Base-by-base conservation (phyloP, 1,140 invertebrate genomes). In the Whitmania pigra region DNA sequence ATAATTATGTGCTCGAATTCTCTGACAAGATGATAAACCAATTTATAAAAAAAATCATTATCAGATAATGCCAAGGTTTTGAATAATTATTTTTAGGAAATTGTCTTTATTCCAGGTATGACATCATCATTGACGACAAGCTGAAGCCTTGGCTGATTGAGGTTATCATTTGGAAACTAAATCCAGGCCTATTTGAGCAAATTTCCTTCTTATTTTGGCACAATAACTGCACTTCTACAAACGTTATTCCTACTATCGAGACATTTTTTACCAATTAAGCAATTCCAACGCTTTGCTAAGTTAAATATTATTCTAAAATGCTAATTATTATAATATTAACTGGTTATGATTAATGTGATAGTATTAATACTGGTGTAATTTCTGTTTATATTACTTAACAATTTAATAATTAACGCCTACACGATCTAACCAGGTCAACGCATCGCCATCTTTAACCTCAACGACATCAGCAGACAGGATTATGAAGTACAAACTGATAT, bases 381-480 rank as follows among this genome's bases (percentile, higher is more conserved):
- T n/a, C n/a, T n/a, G n/a, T n/a, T n/a, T n/a, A n/a, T n/a, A n/a
- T n/a, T n/a, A n/a, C n/a, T n/a, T n/a, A n/a, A 7, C 27, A 0
- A 66, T 18, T n/a, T 66, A 66, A 66, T 66, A 17, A 66, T 22
- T 15, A n/a, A 27, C 22, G 20, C 27, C 43, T 15, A 49, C 43
- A 17, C 9, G 43, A 49, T 49, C 13, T 36, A 67, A 79, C n/a
- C 74, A 89, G 88, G 89, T 94, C 0, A 97, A 97, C 80, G 93
- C 94, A 0, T 96, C 93, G 0, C 94, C 94, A 0, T 95, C 93
- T 0, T 80, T 97, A 0, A 92, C 91, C 4, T 93, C 93, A 0
- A 97, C 94, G 0, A 97, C 94, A 0, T 90, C 92, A 0, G 95
- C 93, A 80, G 94, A 98, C 81, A 85, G 94, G 76, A 94, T 97